Evolutionary conservation across 1,140 invertebrate genomes (phyloP).

Genomic region (Listronotus bonariensis): DNA sequence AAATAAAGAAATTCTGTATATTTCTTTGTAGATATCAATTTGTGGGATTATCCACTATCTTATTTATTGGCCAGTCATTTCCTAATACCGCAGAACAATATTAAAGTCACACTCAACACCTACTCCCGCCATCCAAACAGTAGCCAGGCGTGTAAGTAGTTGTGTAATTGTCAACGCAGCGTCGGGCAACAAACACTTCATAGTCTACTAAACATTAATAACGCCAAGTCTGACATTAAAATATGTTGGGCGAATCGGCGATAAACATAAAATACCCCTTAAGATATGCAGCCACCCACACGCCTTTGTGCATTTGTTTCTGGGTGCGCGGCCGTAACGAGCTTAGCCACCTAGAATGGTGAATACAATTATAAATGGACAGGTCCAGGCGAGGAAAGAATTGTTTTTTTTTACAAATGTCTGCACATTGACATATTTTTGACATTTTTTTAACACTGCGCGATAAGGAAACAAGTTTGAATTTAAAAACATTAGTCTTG

Average conservation of each 20-base stretch:
- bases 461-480: too few species aligned
- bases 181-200: slow-evolving; percentile 25
- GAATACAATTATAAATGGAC: neutral
- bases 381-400: neutral
- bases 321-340: neutral
- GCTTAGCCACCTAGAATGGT: neutral
- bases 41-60: too few species aligned
- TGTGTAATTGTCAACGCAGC: slow-evolving; percentile 33
- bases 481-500: too few species aligned
- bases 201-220: slow-evolving; percentile 13
- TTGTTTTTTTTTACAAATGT: too few species aligned
- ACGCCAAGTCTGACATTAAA: too few species aligned
- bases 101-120: neutral
- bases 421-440: too few species aligned
- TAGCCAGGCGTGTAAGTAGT: slow-evolving; percentile 30
- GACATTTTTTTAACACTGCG: too few species aligned
- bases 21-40: too few species aligned
- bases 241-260: neutral
- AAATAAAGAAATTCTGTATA: too few species aligned
- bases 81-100: too few species aligned
- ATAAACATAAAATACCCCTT: slow-evolving; percentile 6
- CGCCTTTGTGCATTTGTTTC: slow-evolving; percentile 14
- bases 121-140: slow-evolving; percentile 6
- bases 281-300: slow-evolving; percentile 20
- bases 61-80: too few species aligned